phyloP scores from a whole-genome alignment of 2,797 vertebrate species.

The Muraenolepis orangiensis region DNA sequence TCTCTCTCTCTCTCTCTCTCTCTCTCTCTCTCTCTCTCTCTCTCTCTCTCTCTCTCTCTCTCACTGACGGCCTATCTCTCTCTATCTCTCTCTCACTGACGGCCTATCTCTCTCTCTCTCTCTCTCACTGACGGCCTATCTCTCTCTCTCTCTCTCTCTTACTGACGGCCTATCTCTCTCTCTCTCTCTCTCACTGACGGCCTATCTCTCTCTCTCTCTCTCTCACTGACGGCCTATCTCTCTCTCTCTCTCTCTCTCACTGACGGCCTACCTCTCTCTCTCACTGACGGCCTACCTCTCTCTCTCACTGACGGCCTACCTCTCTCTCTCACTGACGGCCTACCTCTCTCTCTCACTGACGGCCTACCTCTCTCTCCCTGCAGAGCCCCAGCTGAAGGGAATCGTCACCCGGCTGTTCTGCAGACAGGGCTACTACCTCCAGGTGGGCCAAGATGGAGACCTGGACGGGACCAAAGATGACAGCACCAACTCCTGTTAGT shows the following conservation, averaged over 20 bases:
- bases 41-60: too few species aligned
- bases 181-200: too few species aligned
- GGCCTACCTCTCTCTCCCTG: constrained; percentile 3
- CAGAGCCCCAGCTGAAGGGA: constrained; percentile 99
- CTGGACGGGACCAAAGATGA: constrained; percentile 99
- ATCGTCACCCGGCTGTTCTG: constrained; percentile 99
- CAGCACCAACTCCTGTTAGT: constrained; percentile 93
- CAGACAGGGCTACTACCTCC: constrained; percentile 99
- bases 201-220: too few species aligned
- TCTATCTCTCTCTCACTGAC: too few species aligned
- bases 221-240: not conserved
- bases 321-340: constrained; percentile 7
- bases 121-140: too few species aligned
- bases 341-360: not conserved
- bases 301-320: not conserved
- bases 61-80: too few species aligned
- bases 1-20: too few species aligned
- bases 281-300: constrained; percentile 8
- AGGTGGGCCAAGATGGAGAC: constrained; percentile 98
- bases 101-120: too few species aligned
- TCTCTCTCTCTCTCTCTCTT: too few species aligned
- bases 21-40: too few species aligned
- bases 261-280: not conserved
- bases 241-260: not conserved
- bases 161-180: too few species aligned